Percentiles rank a stretch among this genome's conserved stretches.
Conservation (phyloP, 2,797 vertebrate genomes). For the Ctenopoma multispine region DNA sequence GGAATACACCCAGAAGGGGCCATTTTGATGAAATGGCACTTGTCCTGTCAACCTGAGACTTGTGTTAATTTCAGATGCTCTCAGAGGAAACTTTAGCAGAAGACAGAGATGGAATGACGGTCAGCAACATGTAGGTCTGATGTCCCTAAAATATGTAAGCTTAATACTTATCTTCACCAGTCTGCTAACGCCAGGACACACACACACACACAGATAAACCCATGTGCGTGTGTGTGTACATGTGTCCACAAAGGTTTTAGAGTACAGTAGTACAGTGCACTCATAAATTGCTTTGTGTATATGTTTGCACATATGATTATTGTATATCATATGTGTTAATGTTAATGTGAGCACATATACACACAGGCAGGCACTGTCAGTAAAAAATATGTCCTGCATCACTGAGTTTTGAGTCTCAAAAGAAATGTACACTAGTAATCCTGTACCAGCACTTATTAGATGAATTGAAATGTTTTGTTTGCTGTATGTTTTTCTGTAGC, state of each 20-base stretch:
- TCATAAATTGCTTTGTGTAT: neutral
- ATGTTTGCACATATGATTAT: neutral
- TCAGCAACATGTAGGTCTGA: constrained; percentile 9
- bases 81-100: constrained; percentile 30
- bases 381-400: neutral
- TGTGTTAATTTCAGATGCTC: constrained; percentile 39
- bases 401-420: neutral
- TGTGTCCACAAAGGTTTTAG: neutral
- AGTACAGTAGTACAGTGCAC: neutral
- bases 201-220: constrained; percentile 21
- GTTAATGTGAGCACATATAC: neutral
- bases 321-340: neutral
- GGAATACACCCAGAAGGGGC: constrained; percentile 57
- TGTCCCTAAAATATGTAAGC: constrained; percentile 4
- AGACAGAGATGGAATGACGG: neutral
- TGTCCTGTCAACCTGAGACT: constrained; percentile 48
- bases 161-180: constrained; percentile 17
- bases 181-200: constrained; percentile 5
- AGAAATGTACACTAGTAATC: neutral
- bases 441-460: neutral
- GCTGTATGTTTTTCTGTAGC: neutral
- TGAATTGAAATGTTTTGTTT: neutral
- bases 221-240: too few species aligned
- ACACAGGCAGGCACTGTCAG: neutral
- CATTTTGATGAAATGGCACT: constrained; percentile 58